Base-by-base conservation (phyloP, 2,113 vertebrate species). In the Cololabis saira region DNA sequence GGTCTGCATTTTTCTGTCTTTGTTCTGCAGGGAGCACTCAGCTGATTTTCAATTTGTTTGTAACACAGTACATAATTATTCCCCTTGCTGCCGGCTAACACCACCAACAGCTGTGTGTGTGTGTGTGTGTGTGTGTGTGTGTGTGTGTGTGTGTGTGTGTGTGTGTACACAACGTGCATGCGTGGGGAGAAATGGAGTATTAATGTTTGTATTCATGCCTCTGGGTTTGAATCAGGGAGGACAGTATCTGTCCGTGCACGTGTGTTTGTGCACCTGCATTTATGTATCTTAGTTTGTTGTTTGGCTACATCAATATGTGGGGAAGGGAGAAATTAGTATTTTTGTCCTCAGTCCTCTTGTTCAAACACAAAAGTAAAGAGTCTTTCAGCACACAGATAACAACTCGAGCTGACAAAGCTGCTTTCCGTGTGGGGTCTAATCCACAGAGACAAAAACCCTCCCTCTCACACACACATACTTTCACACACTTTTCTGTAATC, bases 21-120 rank as follows among this genome's bases (percentile, higher is more conserved):
- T 78, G 73, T 84, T 81, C 83, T 54, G 59, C 70, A 73, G 70
- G 76, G 57, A 86, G 89, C 71, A 77, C 80, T 90, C 75, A 53
- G 58, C 75, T 89, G 86, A 90, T 91, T 92, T 92, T 91, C 83
- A 89, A 89, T 91, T 90, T 90, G 78, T 78, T 81, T 89, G 79
- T 81, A 82, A 80, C 80, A 85, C 66, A 84, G 71, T 81, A 66
- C 81, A 76, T 84, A 78, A 87, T 86, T 88, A 82, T 85, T 80
- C 69, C 81, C 67, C 54, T 55, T 61, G 51, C 75, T 77, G 71
- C 30, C 85, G 78, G 67, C 75, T 61, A 48, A 44, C 49, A 44
- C 59, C 45, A 48, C 72, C 61, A 65, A 77, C 78, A 83, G 73
- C 60, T 81, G 14, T 63, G 71, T 61, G 42, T 65, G 43, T 53